These are phyloP conservation scores for Phylloscopus whistleri DNA, from an alignment of 2,113 vertebrate species.

Conservation along the genomic window DNA sequence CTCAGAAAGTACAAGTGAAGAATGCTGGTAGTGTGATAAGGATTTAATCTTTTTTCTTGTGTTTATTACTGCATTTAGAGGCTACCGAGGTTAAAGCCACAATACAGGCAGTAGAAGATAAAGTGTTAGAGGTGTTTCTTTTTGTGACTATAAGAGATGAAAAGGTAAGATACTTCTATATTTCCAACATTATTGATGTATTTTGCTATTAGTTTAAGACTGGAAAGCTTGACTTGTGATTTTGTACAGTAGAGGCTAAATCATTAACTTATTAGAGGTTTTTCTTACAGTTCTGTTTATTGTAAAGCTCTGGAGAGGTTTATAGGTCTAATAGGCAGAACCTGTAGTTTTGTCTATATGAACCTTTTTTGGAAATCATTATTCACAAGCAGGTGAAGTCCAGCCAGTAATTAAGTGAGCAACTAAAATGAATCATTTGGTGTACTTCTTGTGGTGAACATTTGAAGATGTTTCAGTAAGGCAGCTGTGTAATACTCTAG, in stretches of 20 bases:
- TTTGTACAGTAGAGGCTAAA: not conserved
- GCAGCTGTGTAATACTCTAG: not conserved
- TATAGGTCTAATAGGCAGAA: not conserved
- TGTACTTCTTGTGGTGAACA: not conserved
- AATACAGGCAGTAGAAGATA: slow-evolving; percentile 71
- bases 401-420: not conserved
- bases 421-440: not conserved
- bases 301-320: not conserved
- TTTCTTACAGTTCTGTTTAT: not conserved
- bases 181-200: not conserved
- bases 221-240: not conserved
- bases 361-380: not conserved
- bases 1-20: not conserved
- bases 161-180: slow-evolving; percentile 74
- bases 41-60: not conserved
- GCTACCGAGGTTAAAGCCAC: slow-evolving; percentile 78
- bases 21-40: not conserved
- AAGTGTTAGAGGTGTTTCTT: slow-evolving; percentile 80
- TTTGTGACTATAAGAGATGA: slow-evolving; percentile 79
- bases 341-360: not conserved
- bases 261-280: not conserved
- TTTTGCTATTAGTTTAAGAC: not conserved
- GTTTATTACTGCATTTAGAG: slow-evolving; percentile 59
- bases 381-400: not conserved
- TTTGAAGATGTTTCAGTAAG: not conserved